Base-by-base conservation (phyloP, 2,888 invertebrate species). In the Vesta saturnalis region DNA sequence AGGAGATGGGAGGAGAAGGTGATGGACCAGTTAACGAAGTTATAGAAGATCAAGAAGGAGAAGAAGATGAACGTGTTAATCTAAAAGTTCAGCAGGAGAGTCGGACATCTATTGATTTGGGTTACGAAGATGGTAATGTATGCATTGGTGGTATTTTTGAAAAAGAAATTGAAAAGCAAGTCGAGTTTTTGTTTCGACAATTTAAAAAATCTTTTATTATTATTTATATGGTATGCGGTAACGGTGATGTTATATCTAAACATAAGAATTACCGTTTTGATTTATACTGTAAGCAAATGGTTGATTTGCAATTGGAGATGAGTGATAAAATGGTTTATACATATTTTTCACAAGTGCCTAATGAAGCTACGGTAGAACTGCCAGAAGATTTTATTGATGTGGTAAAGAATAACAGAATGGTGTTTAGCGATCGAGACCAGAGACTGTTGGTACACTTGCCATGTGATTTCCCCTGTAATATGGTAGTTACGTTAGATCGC, bases 191-290 rank as follows among this genome's bases (percentile, higher is more conserved):
- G 14, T 82, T 84, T 69, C 70, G 75, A 14, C 72, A 80, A 8
- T 75, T 83, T 23, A 69, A 77, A 21, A 69, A 74, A 10, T 82
- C 83, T 1, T 82, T 79, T 73, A 77, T 90, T 47, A 84, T 90
- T 18, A 85, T 91, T 73, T 87, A 89, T 75, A 77, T 89, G 0
- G 85, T 85, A 46, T 87, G 88, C 71, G 84, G 87, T 19, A 86
- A 88, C 70, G 79, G 78, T 59, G 90, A 90, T 76, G 83, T 86
- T n/a, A 74, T 87, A 19, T 81, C 81, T 14, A 86, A 84, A 71
- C 70, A 84, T 30, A 72, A 77, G 22, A 76, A 81, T 30, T 80
- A 79, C 68, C 77, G 81, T 1, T 78, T 78, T 23, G 79, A 85
- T 72, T 66, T 82, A 2, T 67, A 73, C n/a, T 78, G 80, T 0